These are phyloP conservation scores for Schmidtea mediterranea DNA, from an alignment of 1,140 invertebrate species.

Conservation along the genomic window DNA sequence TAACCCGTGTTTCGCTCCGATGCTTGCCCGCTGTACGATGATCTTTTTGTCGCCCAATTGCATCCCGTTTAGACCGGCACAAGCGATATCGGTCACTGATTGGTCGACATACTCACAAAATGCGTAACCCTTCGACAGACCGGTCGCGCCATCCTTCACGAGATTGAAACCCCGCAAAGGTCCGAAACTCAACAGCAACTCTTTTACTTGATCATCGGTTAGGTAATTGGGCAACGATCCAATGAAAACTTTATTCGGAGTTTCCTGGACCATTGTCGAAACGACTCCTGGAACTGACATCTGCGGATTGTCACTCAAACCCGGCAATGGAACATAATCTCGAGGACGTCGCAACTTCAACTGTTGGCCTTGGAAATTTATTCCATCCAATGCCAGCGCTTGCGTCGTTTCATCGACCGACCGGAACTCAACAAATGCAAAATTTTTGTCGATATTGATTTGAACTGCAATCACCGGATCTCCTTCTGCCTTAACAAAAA, in stretches of 20 bases:
- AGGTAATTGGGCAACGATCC: conserved; percentile 93
- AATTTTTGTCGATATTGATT: conserved; percentile 93
- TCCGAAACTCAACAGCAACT: conserved; percentile 80
- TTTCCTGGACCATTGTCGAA: conserved; percentile 67
- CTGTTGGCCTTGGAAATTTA: conserved; percentile 95
- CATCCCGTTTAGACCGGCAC: conserved; percentile 94
- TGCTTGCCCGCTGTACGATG: conserved; percentile 63
- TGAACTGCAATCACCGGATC: conserved; percentile 94
- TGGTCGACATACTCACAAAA: conserved; percentile 96
- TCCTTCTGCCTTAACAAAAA: conserved; percentile 66
- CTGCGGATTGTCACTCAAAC: conserved; percentile 44
- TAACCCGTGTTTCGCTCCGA: background rate
- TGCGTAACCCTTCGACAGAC: conserved; percentile 87
- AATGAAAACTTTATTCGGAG: conserved; percentile 90
- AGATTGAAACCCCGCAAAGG: conserved; percentile 88
- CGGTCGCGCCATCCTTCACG: conserved; percentile 85
- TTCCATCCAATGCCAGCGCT: conserved; percentile 98
- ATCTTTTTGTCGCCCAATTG: conserved; percentile 92
- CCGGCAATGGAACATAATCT: conserved; percentile 95
- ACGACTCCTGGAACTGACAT: conserved; percentile 38
- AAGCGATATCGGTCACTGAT: conserved; percentile 86
- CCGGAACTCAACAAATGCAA: conserved; percentile 87
- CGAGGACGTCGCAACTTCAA: conserved; percentile 89
- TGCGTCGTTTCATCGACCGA: conserved; percentile 99
- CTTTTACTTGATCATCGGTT: conserved; percentile 96